Percentiles rank a stretch among this genome's conserved stretches.
Conservation (phyloP, 1,140 invertebrate genomes). For the Trichoplusia ni region DNA sequence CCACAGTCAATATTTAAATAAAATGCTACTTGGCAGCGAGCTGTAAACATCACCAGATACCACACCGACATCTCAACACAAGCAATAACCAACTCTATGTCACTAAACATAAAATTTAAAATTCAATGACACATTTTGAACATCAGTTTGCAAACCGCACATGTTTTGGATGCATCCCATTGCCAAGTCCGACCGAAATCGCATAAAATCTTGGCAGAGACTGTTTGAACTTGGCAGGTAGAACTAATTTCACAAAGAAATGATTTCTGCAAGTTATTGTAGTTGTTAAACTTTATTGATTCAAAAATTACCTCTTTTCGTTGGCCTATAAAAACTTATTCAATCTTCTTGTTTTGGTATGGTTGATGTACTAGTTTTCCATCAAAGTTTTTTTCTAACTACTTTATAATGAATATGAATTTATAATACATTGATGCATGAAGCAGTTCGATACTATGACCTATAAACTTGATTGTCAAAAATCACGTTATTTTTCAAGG, state of each 20-base stretch:
- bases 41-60: background rate
- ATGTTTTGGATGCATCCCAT: background rate
- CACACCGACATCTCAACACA: background rate
- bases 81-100: background rate
- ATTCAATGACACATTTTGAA: background rate
- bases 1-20: background rate
- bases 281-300: too few relatives aligned
- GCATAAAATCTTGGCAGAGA: background rate
- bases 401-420: too few relatives aligned
- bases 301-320: too few relatives aligned
- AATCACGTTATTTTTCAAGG: too few relatives aligned
- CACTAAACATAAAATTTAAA: background rate
- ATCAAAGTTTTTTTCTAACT: too few relatives aligned
- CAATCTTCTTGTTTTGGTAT: too few relatives aligned
- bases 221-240: background rate
- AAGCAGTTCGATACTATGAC: too few relatives aligned
- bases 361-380: too few relatives aligned
- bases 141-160: background rate
- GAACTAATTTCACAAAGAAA: background rate
- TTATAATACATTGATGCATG: too few relatives aligned
- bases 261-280: background rate
- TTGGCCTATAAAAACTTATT: too few relatives aligned
- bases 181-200: background rate
- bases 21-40: constrained; percentile 2
- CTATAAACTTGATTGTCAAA: too few relatives aligned